Evolutionary conservation across 2,797 vertebrate genomes (phyloP).

Genomic region (Melanogrammus aeglefinus): DNA sequence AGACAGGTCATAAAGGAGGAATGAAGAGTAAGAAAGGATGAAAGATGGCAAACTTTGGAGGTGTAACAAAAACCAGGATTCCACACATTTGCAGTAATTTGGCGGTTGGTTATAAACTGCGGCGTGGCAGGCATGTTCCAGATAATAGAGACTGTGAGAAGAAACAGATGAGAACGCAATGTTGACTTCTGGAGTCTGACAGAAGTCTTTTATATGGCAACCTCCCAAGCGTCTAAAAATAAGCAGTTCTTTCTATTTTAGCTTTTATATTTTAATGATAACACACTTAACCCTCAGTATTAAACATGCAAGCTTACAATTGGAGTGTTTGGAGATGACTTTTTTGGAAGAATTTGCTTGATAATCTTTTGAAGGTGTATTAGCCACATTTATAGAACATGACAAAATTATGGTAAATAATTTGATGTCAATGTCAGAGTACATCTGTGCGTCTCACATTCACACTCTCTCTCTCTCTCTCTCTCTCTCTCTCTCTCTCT

Average conservation of each 20-base stretch:
- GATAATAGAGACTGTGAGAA: constrained; percentile 20
- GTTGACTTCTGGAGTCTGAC: constrained; percentile 12
- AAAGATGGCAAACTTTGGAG: constrained; percentile 28
- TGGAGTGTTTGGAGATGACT: too few species aligned
- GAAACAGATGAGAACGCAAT: background rate
- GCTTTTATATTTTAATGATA: background rate
- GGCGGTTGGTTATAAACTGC: constrained; percentile 23
- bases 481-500: too few species aligned
- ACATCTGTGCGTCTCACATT: too few species aligned
- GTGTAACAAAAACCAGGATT: constrained; percentile 39
- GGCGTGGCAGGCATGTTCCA: constrained; percentile 10
- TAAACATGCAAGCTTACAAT: background rate
- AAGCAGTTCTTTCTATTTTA: constrained; percentile 14
- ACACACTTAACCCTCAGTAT: background rate
- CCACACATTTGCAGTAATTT: constrained; percentile 27
- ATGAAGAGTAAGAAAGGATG: constrained; percentile 21
- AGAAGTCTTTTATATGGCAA: constrained; percentile 13
- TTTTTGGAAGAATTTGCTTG: background rate
- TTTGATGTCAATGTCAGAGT: too few species aligned
- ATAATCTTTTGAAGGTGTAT: too few species aligned
- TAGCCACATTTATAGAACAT: too few species aligned
- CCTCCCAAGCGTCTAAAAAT: constrained; percentile 10
- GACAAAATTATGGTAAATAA: too few species aligned
- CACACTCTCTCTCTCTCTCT: background rate
- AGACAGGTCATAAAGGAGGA: constrained; percentile 31